These are phyloP conservation scores for Ormyrus pomaceus DNA, from an alignment of 2,888 invertebrate genomes.

Conservation along the genomic window DNA sequence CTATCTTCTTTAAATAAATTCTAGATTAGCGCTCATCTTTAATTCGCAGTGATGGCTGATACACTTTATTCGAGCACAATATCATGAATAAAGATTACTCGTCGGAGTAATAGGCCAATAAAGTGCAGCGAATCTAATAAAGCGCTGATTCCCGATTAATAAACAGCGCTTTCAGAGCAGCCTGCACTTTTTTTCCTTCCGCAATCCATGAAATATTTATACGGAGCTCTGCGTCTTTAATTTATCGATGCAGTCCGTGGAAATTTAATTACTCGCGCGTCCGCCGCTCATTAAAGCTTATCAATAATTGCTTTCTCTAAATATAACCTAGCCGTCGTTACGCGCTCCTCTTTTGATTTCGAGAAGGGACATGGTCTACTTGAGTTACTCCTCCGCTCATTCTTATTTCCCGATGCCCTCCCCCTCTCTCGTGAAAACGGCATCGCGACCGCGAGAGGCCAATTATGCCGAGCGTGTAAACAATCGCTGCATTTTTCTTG, in stretches of 20 bases:
- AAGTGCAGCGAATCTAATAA: neutral
- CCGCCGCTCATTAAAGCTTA: slow-evolving; percentile 72
- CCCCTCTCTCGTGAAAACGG: slow-evolving; percentile 46
- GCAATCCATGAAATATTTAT: slow-evolving; percentile 31
- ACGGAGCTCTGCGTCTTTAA: neutral
- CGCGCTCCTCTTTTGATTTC: slow-evolving; percentile 53
- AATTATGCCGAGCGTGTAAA: slow-evolving; percentile 49
- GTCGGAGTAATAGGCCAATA: too few relatives aligned
- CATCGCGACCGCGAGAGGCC: slow-evolving; percentile 39
- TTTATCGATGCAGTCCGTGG: slow-evolving; percentile 18
- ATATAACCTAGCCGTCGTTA: slow-evolving; percentile 68
- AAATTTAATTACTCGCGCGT: slow-evolving; percentile 27
- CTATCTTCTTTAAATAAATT: too few relatives aligned
- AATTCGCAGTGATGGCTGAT: too few relatives aligned
- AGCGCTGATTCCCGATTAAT: slow-evolving; percentile 17
- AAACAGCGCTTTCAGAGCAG: neutral
- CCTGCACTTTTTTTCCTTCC: slow-evolving; percentile 7
- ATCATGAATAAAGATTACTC: too few relatives aligned
- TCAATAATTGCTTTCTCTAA: slow-evolving; percentile 73
- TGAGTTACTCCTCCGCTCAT: slow-evolving; percentile 36
- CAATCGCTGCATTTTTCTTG: slow-evolving; percentile 47
- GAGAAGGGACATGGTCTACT: slow-evolving; percentile 60
- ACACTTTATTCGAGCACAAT: too few relatives aligned
- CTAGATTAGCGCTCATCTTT: too few relatives aligned
- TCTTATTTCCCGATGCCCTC: slow-evolving; percentile 16